Conservation (phyloP, 2,113 vertebrate species). For the Saguinus midas region DNA sequence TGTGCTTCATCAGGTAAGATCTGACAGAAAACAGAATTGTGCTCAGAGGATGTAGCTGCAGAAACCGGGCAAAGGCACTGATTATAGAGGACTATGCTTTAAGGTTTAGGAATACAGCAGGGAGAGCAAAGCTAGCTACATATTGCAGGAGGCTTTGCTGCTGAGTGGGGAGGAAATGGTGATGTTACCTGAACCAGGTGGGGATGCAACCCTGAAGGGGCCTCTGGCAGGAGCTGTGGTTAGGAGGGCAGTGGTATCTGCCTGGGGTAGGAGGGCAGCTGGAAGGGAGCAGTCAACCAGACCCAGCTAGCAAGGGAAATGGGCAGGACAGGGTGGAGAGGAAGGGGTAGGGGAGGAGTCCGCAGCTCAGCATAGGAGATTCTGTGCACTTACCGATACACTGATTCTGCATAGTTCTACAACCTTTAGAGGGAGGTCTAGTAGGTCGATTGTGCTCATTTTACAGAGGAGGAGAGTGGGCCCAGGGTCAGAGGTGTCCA, state of each 20-base stretch:
- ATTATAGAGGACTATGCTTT: neutral
- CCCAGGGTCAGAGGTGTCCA: neutral
- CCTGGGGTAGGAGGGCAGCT: neutral
- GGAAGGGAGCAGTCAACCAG: neutral
- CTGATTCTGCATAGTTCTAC: neutral
- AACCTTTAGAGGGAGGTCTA: neutral
- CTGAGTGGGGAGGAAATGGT: neutral
- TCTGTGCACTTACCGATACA: accelerated
- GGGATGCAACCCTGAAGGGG: neutral
- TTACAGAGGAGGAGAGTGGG: neutral
- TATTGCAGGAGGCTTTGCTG: neutral
- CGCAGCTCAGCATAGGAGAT: neutral
- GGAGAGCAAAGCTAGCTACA: neutral
- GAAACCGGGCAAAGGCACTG: neutral
- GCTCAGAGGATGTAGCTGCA: neutral
- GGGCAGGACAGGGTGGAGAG: neutral
- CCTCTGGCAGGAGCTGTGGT: neutral
- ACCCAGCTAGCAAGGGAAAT: neutral
- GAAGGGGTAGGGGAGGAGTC: accelerated
- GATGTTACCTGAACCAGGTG: neutral
- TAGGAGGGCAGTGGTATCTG: neutral
- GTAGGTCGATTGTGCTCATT: accelerated
- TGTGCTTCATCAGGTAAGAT: neutral
- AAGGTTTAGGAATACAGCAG: neutral
- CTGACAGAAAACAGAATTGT: no score